phyloP scores from a whole-genome alignment of 2,113 vertebrate genomes.

The Origma solitaria region DNA sequence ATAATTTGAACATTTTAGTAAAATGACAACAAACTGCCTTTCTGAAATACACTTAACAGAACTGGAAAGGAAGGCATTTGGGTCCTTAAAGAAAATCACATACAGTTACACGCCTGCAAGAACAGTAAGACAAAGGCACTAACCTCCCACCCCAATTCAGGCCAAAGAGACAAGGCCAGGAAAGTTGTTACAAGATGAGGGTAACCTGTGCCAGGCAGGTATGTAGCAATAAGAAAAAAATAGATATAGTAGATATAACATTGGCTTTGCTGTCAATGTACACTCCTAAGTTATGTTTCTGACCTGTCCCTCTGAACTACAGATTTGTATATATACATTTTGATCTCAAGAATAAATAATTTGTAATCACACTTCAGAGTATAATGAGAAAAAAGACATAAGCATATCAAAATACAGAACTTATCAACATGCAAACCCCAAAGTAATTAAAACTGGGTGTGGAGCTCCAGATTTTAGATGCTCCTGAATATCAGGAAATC shows the following conservation, averaged over 20 bases:
- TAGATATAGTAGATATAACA: neutral
- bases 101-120: neutral
- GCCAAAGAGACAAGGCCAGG: neutral
- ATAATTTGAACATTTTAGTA: neutral
- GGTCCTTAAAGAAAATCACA: neutral
- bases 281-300: neutral
- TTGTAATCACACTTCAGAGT: neutral
- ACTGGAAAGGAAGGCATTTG: neutral
- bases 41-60: neutral
- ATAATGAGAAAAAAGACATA: neutral
- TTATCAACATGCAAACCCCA: neutral
- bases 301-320: neutral
- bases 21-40: neutral
- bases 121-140: neutral
- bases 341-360: neutral
- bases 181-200: neutral
- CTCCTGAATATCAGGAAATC: neutral
- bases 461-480: neutral
- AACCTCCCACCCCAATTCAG: neutral
- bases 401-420: neutral
- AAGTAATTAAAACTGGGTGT: neutral
- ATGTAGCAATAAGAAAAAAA: neutral
- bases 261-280: neutral
- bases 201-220: neutral
- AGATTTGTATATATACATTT: neutral